A percentile compares a stretch with the other conserved stretches of the same genome.
phyloP scores from a whole-genome alignment of 1,140 invertebrate genomes.

The Episyrphus balteatus region DNA sequence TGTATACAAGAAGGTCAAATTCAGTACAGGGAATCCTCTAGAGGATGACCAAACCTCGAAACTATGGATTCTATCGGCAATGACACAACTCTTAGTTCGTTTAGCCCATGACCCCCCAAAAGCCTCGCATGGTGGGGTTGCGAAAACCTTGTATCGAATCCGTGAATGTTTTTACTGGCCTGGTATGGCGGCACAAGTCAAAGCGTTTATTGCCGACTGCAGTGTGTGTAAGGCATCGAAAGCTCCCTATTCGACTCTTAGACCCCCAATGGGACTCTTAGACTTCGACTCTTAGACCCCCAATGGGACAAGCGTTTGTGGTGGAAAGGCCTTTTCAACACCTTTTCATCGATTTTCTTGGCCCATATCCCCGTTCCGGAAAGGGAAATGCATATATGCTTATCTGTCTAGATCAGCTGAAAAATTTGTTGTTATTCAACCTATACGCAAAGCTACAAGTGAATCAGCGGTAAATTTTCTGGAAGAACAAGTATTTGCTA shows the following conservation, averaged over 20 bases:
- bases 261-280: neutral
- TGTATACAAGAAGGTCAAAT: constrained; percentile 2
- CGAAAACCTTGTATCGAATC: constrained; percentile 5
- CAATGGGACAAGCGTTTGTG: no score
- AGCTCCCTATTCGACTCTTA: neutral
- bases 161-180: no score
- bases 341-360: neutral
- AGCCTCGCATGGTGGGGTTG: no score
- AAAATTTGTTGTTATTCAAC: constrained; percentile 1
- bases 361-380: constrained; percentile 3
- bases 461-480: neutral
- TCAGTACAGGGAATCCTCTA: neutral
- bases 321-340: constrained; percentile 3
- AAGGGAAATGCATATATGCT: neutral
- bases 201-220: neutral
- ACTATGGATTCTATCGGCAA: neutral
- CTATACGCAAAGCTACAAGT: neutral
- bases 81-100: neutral
- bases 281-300: no score
- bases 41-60: constrained; percentile 2
- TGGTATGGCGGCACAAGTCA: no score
- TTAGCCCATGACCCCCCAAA: neutral
- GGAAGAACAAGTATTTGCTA: constrained; percentile 1
- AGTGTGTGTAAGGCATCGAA: constrained; percentile 3
- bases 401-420: constrained; percentile 1